A percentile compares a stretch with the other conserved stretches of the same genome.
These are phyloP conservation scores for Oophaga pumilio DNA, from an alignment of 2,113 vertebrate genomes.

Conservation along the genomic window DNA sequence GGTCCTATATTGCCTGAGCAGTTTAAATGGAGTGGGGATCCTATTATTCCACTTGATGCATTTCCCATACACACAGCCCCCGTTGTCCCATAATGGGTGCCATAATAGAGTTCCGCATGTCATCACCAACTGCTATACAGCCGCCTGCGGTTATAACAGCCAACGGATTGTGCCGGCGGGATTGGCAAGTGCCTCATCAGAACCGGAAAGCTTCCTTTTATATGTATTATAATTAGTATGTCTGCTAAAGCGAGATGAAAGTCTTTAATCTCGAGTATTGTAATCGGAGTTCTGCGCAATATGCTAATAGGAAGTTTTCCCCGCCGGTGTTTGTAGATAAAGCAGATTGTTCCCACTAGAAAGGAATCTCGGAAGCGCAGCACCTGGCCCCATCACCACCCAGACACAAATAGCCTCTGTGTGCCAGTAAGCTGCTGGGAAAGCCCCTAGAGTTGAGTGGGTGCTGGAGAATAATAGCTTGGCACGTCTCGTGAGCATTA, in stretches of 20 bases:
- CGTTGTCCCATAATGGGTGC: not conserved
- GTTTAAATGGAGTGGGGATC: too few relatives aligned
- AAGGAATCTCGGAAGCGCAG: not conserved
- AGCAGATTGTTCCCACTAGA: not conserved
- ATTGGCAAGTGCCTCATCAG: not conserved
- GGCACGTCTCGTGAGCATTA: not conserved
- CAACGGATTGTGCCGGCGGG: not conserved
- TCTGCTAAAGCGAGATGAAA: not conserved
- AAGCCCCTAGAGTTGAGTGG: not conserved
- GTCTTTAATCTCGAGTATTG: not conserved
- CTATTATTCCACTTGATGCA: not conserved
- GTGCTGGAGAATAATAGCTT: not conserved
- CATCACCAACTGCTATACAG: not conserved
- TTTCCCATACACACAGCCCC: not conserved
- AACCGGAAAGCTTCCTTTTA: not conserved
- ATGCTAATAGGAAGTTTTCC: not conserved
- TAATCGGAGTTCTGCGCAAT: not conserved
- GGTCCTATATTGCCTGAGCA: too few relatives aligned
- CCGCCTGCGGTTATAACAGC: not conserved
- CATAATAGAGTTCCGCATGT: not conserved
- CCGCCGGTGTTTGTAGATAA: not conserved
- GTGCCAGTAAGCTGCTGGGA: not conserved
- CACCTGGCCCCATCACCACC: not conserved
- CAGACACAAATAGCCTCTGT: not conserved
- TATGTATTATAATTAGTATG: not conserved